These are phyloP conservation scores for Rhynchophorus ferrugineus DNA, from an alignment of 1,140 invertebrate genomes.

Conservation along the genomic window DNA sequence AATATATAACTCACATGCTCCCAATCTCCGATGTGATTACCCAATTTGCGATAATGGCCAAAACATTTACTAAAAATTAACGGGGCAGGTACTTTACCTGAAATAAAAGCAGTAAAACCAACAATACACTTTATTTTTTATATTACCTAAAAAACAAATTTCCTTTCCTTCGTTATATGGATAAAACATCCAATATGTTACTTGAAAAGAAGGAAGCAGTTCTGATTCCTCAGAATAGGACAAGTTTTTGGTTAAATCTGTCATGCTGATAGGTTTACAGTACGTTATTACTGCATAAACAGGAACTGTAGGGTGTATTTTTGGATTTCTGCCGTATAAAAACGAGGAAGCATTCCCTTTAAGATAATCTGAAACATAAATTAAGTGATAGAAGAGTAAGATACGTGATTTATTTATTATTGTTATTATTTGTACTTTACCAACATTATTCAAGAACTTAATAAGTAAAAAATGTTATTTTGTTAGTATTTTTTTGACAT, in stretches of 20 bases:
- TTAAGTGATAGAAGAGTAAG: too few relatives aligned
- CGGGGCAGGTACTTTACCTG: slow-evolving; percentile 47
- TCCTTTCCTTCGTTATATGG: slow-evolving; percentile 55
- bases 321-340: slow-evolving; percentile 52
- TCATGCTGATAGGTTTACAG: slow-evolving; percentile 30
- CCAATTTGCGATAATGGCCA: slow-evolving; percentile 49
- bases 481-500: slow-evolving; percentile 1
- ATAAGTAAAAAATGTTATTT: neutral
- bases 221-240: slow-evolving; percentile 2
- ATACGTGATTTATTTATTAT: too few relatives aligned
- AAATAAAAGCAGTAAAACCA: neutral
- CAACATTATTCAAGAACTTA: too few relatives aligned
- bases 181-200: slow-evolving; percentile 63
- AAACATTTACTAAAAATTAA: slow-evolving; percentile 50
- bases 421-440: too few relatives aligned
- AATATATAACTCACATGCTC: slow-evolving; percentile 58
- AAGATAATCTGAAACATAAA: slow-evolving; percentile 46
- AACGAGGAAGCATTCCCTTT: slow-evolving; percentile 49
- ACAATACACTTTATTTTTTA: neutral
- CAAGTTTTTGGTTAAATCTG: slow-evolving; percentile 10
- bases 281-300: slow-evolving; percentile 52
- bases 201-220: slow-evolving; percentile 45
- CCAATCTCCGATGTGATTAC: slow-evolving; percentile 61
- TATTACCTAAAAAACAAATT: slow-evolving; percentile 44
- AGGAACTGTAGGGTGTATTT: slow-evolving; percentile 44